Evolutionary conservation across 1,140 invertebrate genomes (phyloP), one percentile per base, ranked within the genome.

Genomic region (Drosophila parvula): DNA sequence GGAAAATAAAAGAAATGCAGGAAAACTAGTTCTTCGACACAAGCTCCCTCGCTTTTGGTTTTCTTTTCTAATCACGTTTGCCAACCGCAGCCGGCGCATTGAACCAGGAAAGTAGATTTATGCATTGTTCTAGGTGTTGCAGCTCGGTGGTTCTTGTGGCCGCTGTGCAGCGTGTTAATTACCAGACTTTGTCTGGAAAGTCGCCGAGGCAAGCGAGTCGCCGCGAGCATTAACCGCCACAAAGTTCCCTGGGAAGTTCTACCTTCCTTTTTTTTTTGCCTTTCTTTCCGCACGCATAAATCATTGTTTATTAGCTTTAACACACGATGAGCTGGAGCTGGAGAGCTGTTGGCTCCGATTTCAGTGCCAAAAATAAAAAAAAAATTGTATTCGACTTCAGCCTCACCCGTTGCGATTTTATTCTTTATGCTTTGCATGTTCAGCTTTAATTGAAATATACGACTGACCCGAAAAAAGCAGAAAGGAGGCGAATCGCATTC

Each of bases 381-480:
- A 60, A 44, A 45, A 45, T 27, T 14, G 28, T 44, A 12, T 56
- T 55, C 48, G 51, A 69, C 65, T 73, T 58, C 12, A 60, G 30
- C 28, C 22, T 43, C 38, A 22, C 1, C 22, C 22, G 38, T 34
- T 47, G 53, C 10, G 38, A 38, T 62, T 70, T 34, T 61, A 44
- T 57, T 60, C 53, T 64, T 84, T 65, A 43, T 78, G 78, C 68
- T 88, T 86, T 86, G 83, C 83, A 88, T 88, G 83, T 78, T 80
- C 67, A 67, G 44, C 77, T 83, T 80, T 83, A 88, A 88, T 88
- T 88, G 84, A 88, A 80, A 89, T 88, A 89, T 88, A 84, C 88
- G 69, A 38, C 50, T 71, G 84, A 84, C 84, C 64, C 51, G 30
- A 69, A 81, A 77, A 59, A 53, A 36, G 3, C 16, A 22, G 32